Evolutionary conservation across 2,113 vertebrate species (phyloP).

Genomic region (Pan paniscus): DNA sequence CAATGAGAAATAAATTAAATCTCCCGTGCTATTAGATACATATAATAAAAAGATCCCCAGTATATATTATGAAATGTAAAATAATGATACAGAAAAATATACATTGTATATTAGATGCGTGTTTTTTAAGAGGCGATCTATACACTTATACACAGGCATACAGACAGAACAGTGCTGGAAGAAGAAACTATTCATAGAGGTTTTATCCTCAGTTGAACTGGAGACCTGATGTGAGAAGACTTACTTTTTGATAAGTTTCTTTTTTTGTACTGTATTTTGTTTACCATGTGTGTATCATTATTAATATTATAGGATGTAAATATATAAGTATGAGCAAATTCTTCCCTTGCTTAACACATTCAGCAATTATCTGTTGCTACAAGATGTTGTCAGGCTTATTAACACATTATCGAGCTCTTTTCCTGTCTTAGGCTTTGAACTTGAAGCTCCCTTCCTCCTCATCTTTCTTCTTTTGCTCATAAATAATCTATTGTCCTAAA

Average conservation of each 20-base stretch:
- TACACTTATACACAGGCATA: not conserved
- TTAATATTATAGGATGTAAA: not conserved
- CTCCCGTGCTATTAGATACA: not conserved
- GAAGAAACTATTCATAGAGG: not conserved
- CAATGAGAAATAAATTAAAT: not conserved
- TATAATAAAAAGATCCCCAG: not conserved
- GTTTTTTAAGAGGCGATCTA: not conserved
- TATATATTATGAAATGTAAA: not conserved
- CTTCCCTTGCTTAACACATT: not conserved
- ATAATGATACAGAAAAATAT: not conserved
- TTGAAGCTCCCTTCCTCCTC: not conserved
- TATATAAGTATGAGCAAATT: not conserved
- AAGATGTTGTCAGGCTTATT: not conserved
- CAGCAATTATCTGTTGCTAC: not conserved
- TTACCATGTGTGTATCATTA: not conserved
- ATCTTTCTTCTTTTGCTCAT: not conserved
- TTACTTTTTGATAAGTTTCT: not conserved
- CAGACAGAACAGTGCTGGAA: not conserved
- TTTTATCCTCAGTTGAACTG: not conserved
- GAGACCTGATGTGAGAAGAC: not conserved
- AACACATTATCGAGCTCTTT: not conserved
- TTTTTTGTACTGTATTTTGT: not conserved
- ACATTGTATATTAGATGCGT: not conserved
- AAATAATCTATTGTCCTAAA: not conserved
- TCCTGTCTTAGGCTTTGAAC: not conserved